phyloP scores from a whole-genome alignment of 2,797 vertebrate species.

The Notamacropus eugenii region DNA sequence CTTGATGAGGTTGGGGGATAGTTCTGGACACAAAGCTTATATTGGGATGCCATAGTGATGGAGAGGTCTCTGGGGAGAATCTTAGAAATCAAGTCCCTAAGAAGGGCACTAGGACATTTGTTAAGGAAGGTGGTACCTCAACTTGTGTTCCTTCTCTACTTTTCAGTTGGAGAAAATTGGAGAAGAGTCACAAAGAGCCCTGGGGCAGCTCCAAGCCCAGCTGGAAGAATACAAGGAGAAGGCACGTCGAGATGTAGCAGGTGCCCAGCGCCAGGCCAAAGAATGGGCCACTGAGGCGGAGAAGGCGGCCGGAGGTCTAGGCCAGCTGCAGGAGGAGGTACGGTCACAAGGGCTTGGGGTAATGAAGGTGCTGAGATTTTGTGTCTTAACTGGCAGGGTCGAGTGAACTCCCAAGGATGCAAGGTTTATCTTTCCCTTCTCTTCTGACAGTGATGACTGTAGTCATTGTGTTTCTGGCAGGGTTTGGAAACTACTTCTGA shows the following conservation, averaged over 20 bases:
- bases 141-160: not conserved
- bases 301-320: slow-evolving; percentile 85
- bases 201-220: slow-evolving; percentile 87
- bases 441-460: not conserved
- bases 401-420: not conserved
- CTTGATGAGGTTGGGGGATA: not conserved
- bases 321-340: slow-evolving; percentile 93
- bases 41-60: not conserved
- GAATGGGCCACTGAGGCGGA: slow-evolving; percentile 90
- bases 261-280: slow-evolving; percentile 91
- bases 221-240: slow-evolving; percentile 94
- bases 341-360: not conserved
- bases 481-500: not conserved
- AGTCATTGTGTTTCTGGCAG: not conserved
- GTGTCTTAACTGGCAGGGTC: not conserved
- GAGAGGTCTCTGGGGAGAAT: not conserved
- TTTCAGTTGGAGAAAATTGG: slow-evolving; percentile 92
- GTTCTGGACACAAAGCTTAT: not conserved
- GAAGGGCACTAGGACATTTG: not conserved
- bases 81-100: not conserved
- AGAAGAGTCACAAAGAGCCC: slow-evolving; percentile 89
- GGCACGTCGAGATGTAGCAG: slow-evolving; percentile 91
- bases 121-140: not conserved
- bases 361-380: not conserved
- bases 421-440: not conserved